Conservation (phyloP, 2,888 invertebrate genomes). For the Drosophila siamana region DNA sequence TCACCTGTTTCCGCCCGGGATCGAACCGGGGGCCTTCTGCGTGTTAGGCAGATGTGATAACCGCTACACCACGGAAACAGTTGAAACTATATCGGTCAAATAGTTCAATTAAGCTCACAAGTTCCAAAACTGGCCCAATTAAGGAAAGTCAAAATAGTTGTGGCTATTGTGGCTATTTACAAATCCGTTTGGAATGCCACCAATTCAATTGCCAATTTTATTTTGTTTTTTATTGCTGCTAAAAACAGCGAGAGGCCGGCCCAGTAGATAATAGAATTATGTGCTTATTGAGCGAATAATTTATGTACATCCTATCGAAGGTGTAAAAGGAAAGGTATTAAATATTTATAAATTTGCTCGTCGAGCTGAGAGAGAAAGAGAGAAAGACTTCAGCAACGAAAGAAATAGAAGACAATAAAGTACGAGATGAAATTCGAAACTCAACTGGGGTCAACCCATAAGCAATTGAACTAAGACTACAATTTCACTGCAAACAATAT, state of each 20-base stretch:
- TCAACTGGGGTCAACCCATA: conserved; percentile 30
- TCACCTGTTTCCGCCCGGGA: conserved; percentile 83
- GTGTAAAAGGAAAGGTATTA: conserved; percentile 10
- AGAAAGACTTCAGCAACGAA: no score
- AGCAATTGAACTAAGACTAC: conserved; percentile 27
- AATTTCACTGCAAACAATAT: conserved; percentile 6
- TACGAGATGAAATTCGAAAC: conserved; percentile 37
- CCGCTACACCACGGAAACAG: conserved; percentile 86
- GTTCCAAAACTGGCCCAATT: conserved; percentile 21
- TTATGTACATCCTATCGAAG: conserved; percentile 33
- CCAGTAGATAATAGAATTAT: conserved; percentile 57
- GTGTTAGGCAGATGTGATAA: conserved; percentile 86
- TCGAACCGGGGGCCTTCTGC: conserved; percentile 86
- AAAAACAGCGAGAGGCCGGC: conserved; percentile 30
- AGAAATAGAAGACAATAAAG: conserved; percentile 42
- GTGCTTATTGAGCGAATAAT: conserved; percentile 42
- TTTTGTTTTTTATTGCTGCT: conserved; percentile 34
- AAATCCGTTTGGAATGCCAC: conserved; percentile 52
- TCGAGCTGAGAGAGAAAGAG: no score
- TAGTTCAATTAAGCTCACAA: neutral
- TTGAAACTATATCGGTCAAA: conserved; percentile 2
- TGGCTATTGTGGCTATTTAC: conserved; percentile 59
- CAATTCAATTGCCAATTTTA: conserved; percentile 42
- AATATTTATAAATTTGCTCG: conserved; percentile 19
- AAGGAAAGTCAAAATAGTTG: conserved; percentile 38